Base-by-base conservation (phyloP, 2,888 invertebrate genomes). In the Hydrotaea cyrtoneurina region DNA sequence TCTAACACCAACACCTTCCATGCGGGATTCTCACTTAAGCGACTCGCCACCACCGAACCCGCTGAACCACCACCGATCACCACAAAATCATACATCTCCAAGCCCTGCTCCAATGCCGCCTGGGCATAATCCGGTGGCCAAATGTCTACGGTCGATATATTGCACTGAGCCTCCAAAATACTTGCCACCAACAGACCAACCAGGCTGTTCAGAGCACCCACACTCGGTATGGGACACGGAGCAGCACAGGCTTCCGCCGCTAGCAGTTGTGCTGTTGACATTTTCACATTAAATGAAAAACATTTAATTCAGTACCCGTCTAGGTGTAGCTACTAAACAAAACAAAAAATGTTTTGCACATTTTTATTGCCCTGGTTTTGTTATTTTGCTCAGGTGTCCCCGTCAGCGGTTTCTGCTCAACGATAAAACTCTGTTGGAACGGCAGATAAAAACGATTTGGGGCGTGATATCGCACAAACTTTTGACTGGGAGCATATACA, bases 131-230 rank as follows among this genome's bases (percentile, higher is more conserved):
- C 95, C 11, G 89, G 88, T 0, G 95, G 95, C 93, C 95, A 95
- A 1, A 93, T 81, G 0, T 92, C 92, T 66, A 93, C 91, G 0
- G 93, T 92, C 0, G 93, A 92, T 11, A 95, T 87, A 0, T 93
- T 92, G 86, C 95, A 95, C 87, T 95, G 94, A 0, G 95, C 94
- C 0, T 93, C 90, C 13, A 95, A 88, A 31, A 96, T 89, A 0
- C 94, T 92, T 86, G 94, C 94, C 36, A 96, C 87, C 0, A 95
- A 90, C 0, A 94, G 93, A 0, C 93, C 89, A 80, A 96, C 94
- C 77, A 95, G 64, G 90, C 88, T 93, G 17, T 89, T 89, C 3
- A 88, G 86, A 2, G 87, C 5, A 0, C 92, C 92, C 4, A 88
- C 83, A 64, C 88, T 90, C 5, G 87, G 86, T 15, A 86, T 82